Conservation (phyloP, 2,797 vertebrate genomes). For the Tachyglossus aculeatus region DNA sequence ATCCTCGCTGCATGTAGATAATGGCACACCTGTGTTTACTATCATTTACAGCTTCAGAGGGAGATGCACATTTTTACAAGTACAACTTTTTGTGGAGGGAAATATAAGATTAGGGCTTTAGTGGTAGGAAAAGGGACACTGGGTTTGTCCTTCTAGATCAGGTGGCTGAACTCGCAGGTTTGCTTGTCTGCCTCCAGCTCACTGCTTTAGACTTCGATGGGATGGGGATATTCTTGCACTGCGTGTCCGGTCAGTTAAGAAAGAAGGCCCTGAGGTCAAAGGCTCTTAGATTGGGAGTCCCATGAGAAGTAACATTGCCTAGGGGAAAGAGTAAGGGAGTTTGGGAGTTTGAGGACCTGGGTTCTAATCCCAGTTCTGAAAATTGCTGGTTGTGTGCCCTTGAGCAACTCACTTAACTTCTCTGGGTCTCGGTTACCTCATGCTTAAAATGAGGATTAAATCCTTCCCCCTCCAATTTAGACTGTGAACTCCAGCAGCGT, state of each 20-base stretch:
- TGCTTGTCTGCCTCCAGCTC: too few relatives aligned
- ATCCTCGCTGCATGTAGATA: background rate
- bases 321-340: too few relatives aligned
- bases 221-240: too few relatives aligned
- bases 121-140: background rate
- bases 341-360: too few relatives aligned
- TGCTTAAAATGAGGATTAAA: background rate
- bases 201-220: too few relatives aligned
- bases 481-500: too few relatives aligned
- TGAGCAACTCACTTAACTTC: background rate
- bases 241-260: too few relatives aligned
- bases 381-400: background rate
- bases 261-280: background rate
- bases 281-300: background rate
- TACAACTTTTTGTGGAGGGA: background rate
- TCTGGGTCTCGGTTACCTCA: background rate
- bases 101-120: background rate
- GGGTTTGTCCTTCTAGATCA: background rate
- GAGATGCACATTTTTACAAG: conserved; percentile 7
- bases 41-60: background rate
- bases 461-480: too few relatives aligned
- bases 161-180: too few relatives aligned
- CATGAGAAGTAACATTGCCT: too few relatives aligned
- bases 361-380: too few relatives aligned
- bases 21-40: background rate